Conservation (phyloP, 2,888 invertebrate genomes). For the Tuta absoluta region DNA sequence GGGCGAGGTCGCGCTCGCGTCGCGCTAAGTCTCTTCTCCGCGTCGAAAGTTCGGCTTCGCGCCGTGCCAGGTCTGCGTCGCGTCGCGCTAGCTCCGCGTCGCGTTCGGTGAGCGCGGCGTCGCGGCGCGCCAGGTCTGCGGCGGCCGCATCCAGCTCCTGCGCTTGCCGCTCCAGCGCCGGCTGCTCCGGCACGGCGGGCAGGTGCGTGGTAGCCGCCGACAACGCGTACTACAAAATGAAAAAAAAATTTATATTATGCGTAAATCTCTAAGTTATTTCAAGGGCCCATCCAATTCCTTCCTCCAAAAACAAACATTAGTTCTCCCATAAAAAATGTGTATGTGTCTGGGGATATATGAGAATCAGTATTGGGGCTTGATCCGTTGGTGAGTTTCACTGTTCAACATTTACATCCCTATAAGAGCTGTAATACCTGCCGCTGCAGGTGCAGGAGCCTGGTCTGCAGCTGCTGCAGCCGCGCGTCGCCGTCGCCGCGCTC, state of each 20-base stretch:
- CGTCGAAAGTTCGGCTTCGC: neutral
- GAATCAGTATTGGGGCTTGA: no score
- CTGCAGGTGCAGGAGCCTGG: constrained; percentile 72
- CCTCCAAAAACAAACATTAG: no score
- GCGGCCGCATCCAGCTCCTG: constrained; percentile 33
- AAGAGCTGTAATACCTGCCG: constrained; percentile 45
- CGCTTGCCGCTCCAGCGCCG: constrained; percentile 20
- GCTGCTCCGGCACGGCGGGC: constrained; percentile 10
- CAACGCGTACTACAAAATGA: neutral
- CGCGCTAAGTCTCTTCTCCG: neutral
- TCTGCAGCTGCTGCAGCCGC: constrained; percentile 82
- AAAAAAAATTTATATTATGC: no score
- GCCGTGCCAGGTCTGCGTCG: neutral
- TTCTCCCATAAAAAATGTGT: no score
- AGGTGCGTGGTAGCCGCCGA: constrained; percentile 51
- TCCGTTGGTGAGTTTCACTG: no score
- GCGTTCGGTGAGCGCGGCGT: neutral
- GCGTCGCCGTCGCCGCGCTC: constrained; percentile 89
- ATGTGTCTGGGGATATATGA: no score
- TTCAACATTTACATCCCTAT: no score
- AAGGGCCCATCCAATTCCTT: no score
- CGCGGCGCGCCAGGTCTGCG: constrained; percentile 13
- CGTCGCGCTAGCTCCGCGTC: neutral
- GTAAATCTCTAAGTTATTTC: no score
- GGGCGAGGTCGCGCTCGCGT: constrained; percentile 17